phyloP scores from a whole-genome alignment of 2,113 vertebrate genomes.

The Dermatemys mawii region DNA sequence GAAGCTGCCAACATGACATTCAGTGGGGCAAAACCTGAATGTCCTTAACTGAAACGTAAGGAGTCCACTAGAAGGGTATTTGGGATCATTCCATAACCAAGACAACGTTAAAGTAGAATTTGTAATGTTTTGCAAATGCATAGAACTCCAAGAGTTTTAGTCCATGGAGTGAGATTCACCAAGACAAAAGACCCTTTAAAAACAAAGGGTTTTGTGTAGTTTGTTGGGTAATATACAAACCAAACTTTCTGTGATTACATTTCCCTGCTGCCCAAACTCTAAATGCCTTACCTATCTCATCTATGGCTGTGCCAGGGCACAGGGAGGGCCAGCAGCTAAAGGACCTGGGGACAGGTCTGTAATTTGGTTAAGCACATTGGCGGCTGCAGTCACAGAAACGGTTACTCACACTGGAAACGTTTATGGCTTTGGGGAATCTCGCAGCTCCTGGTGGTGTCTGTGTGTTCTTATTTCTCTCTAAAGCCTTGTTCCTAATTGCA shows the following conservation, averaged over 20 bases:
- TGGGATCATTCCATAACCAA: background rate
- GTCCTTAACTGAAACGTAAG: background rate
- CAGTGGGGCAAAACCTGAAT: background rate
- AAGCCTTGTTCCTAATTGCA: background rate
- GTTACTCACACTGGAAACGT: background rate
- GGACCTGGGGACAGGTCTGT: background rate
- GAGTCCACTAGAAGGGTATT: background rate
- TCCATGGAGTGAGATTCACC: fast-evolving
- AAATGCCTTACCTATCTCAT: background rate
- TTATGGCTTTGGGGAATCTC: background rate
- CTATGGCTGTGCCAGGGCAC: background rate
- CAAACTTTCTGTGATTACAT: background rate
- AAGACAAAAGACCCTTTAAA: background rate
- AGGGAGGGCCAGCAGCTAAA: background rate
- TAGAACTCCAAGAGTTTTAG: background rate
- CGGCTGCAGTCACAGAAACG: background rate
- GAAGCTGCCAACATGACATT: background rate
- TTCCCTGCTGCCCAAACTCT: background rate
- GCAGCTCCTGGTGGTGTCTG: background rate
- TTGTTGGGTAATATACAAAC: background rate
- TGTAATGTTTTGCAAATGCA: background rate
- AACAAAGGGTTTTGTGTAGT: background rate
- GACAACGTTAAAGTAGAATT: background rate
- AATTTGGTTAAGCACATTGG: background rate
- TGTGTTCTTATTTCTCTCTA: background rate